Evolutionary conservation across 2,113 vertebrate species (phyloP).

Genomic region (Phoxinus phoxinus): DNA sequence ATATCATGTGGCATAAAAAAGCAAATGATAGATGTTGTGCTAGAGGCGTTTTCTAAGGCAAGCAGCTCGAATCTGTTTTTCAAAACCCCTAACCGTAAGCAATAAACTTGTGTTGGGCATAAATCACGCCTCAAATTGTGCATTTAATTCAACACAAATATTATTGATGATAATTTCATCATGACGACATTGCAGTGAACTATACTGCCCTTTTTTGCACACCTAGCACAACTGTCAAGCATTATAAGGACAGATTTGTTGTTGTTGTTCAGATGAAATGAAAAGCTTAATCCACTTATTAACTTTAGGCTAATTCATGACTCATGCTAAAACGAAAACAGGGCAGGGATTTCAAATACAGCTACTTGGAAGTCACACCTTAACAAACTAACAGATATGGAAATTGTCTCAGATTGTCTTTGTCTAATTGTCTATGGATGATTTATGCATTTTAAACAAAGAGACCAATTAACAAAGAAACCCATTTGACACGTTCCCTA

Average conservation of each 20-base stretch:
- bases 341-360: neutral
- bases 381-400: neutral
- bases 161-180: constrained; percentile 1
- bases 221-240: neutral
- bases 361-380: neutral
- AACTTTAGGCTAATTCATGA: constrained; percentile 4
- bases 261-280: neutral
- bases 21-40: neutral
- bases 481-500: no score
- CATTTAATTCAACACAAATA: neutral
- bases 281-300: constrained; percentile 5
- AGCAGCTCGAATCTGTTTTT: neutral
- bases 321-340: neutral
- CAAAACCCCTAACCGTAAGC: neutral
- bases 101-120: neutral
- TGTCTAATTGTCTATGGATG: neutral
- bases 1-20: neutral
- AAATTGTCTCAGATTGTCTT: neutral
- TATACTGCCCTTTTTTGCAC: neutral
- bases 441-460: neutral
- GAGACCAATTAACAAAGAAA: neutral
- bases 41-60: neutral
- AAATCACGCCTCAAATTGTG: neutral
- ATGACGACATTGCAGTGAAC: neutral
- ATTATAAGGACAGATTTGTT: neutral